Conservation (phyloP, 2,113 vertebrate genomes). For the Zootoca vivipara region DNA sequence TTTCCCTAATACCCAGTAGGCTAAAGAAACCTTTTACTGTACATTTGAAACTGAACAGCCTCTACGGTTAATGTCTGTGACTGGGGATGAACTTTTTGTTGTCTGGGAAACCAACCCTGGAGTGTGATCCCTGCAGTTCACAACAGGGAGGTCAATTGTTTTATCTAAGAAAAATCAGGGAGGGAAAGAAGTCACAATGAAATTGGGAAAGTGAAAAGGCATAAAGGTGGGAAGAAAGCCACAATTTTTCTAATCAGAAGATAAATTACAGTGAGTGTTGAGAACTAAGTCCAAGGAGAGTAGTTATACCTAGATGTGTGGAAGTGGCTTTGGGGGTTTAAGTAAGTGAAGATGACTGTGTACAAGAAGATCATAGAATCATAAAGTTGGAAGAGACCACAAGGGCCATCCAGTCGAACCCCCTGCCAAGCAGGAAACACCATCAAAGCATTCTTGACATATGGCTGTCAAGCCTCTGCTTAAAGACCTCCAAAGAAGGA, state of each 20-base stretch:
- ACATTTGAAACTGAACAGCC: background rate
- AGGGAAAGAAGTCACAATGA: background rate
- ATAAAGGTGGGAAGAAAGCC: no score
- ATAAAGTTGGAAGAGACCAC: no score
- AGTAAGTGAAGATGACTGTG: background rate
- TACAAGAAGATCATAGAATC: no score
- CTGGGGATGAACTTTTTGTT: background rate
- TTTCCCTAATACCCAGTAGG: background rate
- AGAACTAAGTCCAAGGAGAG: background rate
- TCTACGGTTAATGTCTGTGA: background rate
- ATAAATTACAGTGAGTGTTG: background rate
- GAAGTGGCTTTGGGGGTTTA: background rate
- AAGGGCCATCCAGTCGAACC: no score
- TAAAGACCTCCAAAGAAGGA: no score
- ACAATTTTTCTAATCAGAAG: no score
- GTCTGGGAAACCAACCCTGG: background rate
- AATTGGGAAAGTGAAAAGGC: background rate
- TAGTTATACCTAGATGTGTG: background rate
- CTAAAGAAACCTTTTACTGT: background rate
- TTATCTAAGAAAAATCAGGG: background rate
- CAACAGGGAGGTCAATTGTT: background rate
- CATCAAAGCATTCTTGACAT: no score
- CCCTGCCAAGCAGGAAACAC: no score
- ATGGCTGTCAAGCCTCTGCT: no score
- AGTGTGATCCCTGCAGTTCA: no score